phyloP scores from a whole-genome alignment of 2,113 vertebrate species.

The Tachysurus vachellii region DNA sequence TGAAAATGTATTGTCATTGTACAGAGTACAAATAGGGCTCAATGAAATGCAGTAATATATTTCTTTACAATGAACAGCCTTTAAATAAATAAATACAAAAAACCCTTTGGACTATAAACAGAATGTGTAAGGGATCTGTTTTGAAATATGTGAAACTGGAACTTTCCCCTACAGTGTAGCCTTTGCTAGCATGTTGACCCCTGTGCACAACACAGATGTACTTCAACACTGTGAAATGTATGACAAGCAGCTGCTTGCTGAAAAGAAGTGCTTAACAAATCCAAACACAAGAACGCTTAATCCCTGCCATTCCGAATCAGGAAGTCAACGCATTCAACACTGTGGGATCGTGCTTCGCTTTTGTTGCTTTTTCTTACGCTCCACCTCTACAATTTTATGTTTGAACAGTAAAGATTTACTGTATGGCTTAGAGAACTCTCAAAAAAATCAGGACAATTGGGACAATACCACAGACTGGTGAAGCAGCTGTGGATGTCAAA shows the following conservation, averaged over 20 bases:
- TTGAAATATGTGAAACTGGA: not conserved
- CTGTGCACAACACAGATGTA: conserved; percentile 15
- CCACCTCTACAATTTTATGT: conserved; percentile 42
- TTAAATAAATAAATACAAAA: not conserved
- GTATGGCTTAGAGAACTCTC: conserved; percentile 10
- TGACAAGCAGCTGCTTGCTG: conserved; percentile 52
- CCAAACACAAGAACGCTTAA: conserved; percentile 46
- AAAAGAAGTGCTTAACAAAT: conserved; percentile 56
- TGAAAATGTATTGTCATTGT: too few relatives aligned
- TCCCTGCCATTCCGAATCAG: conserved; percentile 46
- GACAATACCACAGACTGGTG: conserved; percentile 1
- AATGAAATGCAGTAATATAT: not conserved
- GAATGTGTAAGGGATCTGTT: not conserved
- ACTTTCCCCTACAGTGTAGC: not conserved
- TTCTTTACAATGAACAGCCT: not conserved
- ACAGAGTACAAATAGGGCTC: too few relatives aligned
- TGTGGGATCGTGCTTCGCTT: conserved; percentile 30
- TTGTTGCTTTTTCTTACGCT: conserved; percentile 35
- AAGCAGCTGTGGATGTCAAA: conserved; percentile 13
- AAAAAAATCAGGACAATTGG: conserved; percentile 10
- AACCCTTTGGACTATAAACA: not conserved
- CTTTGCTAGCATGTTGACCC: conserved; percentile 15
- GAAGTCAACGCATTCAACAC: conserved; percentile 46
- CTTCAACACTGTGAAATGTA: conserved; percentile 33
- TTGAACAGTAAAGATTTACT: conserved; percentile 34